Evolutionary conservation across 92 coral and sea anemone genomes (phyloP).

Genomic region (Meandrina meandrites): DNA sequence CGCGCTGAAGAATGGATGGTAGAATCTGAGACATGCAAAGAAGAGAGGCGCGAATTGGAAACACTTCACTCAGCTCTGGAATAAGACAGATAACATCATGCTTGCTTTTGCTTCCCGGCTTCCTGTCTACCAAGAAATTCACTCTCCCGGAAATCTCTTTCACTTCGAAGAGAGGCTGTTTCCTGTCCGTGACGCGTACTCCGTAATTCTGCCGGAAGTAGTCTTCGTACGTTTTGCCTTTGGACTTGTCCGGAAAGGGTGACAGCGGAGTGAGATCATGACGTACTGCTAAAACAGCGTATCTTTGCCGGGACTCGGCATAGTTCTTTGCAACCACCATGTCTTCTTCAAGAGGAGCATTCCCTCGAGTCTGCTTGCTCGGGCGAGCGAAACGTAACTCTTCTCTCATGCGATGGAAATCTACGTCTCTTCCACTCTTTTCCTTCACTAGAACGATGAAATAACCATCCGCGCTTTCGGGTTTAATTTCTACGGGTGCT

Average conservation of each 20-base stretch:
- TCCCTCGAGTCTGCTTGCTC: no score
- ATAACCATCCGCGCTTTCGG: slow-evolving; percentile 64
- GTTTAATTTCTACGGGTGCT: slow-evolving; percentile 36
- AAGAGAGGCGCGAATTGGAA: slow-evolving; percentile 60
- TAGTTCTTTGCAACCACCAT: slow-evolving; percentile 21
- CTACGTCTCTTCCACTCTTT: slow-evolving; percentile 3
- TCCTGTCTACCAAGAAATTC: slow-evolving; percentile 68
- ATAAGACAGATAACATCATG: slow-evolving; percentile 51
- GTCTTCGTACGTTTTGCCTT: slow-evolving; percentile 72
- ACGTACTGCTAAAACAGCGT: slow-evolving; percentile 58
- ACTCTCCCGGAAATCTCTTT: slow-evolving; percentile 57
- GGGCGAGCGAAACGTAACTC: background rate
- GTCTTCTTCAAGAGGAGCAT: background rate
- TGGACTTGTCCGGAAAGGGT: slow-evolving; percentile 73
- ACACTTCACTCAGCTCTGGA: slow-evolving; percentile 72
- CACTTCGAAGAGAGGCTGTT: slow-evolving; percentile 75
- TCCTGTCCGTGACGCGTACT: slow-evolving; percentile 15
- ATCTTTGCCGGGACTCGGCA: slow-evolving; percentile 25
- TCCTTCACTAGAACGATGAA: slow-evolving; percentile 66
- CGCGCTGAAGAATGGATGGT: slow-evolving; percentile 78
- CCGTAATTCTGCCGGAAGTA: slow-evolving; percentile 60
- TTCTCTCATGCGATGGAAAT: slow-evolving; percentile 24
- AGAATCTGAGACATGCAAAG: slow-evolving; percentile 65
- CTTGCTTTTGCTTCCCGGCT: slow-evolving; percentile 46
- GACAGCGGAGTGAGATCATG: slow-evolving; percentile 57